Percentiles rank a stretch among this genome's conserved stretches.
Evolutionary conservation across 2,888 invertebrate genomes (phyloP).

Genomic region (Dicranocentrus wangi): DNA sequence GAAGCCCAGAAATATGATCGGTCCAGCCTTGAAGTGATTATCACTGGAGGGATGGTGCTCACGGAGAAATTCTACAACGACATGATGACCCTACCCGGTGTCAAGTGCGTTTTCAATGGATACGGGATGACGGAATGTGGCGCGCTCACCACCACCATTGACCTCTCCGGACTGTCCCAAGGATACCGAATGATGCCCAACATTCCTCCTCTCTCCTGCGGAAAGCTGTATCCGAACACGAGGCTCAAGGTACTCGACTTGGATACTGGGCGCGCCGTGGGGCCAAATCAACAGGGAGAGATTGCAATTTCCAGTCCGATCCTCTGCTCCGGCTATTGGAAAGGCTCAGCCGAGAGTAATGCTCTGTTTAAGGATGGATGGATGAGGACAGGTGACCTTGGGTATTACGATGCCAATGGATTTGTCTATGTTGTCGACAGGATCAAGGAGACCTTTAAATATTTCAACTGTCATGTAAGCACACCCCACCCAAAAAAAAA

Average conservation of each 20-base stretch:
- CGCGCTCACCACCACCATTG: slow-evolving; percentile 69
- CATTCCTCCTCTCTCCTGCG: slow-evolving; percentile 65
- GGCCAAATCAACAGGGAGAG: slow-evolving; percentile 68
- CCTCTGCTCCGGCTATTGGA: slow-evolving; percentile 70
- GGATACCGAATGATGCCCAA: slow-evolving; percentile 64
- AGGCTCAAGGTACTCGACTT: slow-evolving; percentile 65
- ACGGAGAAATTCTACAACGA: slow-evolving; percentile 65
- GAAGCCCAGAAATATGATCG: slow-evolving; percentile 68
- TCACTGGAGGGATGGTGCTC: slow-evolving; percentile 65
- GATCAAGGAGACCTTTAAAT: slow-evolving; percentile 72
- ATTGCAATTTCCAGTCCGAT: slow-evolving; percentile 68
- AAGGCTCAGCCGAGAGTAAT: slow-evolving; percentile 60
- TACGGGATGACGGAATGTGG: slow-evolving; percentile 65
- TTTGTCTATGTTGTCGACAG: slow-evolving; percentile 71
- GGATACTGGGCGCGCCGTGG: slow-evolving; percentile 66
- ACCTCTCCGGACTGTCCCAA: slow-evolving; percentile 59
- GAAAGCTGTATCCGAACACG: slow-evolving; percentile 69
- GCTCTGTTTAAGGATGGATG: slow-evolving; percentile 64
- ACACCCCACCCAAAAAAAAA: background rate
- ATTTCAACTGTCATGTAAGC: slow-evolving; percentile 71
- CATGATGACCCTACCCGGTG: slow-evolving; percentile 63
- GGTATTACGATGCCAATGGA: slow-evolving; percentile 69
- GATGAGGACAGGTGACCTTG: slow-evolving; percentile 71
- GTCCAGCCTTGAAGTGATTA: slow-evolving; percentile 66
- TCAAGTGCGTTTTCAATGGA: slow-evolving; percentile 61